Conservation (phyloP, 2,113 vertebrate genomes). For the Odocoileus hemionus region DNA sequence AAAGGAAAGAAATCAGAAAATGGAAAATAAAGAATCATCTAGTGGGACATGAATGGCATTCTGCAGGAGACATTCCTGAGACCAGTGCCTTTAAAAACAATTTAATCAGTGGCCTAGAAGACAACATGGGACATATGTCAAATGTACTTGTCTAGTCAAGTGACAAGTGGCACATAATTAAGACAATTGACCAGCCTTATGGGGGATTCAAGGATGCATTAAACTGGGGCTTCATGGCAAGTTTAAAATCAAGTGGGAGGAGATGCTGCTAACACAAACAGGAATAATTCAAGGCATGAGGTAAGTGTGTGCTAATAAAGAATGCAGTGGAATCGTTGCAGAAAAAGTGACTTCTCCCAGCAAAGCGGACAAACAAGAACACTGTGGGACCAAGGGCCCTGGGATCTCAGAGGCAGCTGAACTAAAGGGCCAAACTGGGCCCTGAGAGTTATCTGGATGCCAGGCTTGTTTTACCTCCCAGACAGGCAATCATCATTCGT, state of each 20-base stretch:
- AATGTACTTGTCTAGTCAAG: neutral
- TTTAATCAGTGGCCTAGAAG: neutral
- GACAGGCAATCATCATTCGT: neutral
- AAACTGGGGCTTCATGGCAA: neutral
- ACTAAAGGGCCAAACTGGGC: neutral
- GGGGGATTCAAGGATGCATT: neutral
- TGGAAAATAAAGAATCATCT: neutral
- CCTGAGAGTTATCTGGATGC: neutral
- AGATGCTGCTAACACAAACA: neutral
- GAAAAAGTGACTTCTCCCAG: neutral
- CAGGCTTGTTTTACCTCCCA: neutral
- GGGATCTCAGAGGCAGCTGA: neutral
- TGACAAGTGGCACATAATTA: neutral
- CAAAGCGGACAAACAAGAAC: fast-evolving
- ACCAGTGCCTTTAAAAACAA: neutral
- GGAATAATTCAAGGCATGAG: neutral
- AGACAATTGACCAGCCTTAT: neutral
- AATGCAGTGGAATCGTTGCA: neutral
- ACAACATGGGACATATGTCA: neutral
- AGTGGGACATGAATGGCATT: neutral
- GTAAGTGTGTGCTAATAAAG: neutral
- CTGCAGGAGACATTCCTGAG: neutral
- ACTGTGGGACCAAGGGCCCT: neutral
- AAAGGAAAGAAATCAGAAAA: neutral
- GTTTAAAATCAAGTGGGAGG: neutral